Evolutionary conservation across 2,888 invertebrate genomes (phyloP), one percentile per base, ranked within the genome.

Genomic region (Macaria notata): DNA sequence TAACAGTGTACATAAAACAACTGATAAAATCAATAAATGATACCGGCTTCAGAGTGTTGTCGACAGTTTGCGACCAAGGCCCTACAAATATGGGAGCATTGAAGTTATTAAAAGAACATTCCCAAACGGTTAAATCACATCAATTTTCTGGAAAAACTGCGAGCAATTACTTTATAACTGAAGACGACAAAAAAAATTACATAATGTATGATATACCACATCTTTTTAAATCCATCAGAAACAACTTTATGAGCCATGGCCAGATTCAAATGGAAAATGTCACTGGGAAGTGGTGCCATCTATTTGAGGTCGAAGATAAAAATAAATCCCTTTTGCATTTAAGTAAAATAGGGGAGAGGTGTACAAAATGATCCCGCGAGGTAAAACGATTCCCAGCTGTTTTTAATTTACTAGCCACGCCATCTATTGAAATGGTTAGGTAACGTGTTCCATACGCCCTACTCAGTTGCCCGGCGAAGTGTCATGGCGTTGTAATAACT

Each of bases 241-340:
- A 54, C 9, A 54, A 49, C 44, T 66, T 65, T 31, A 8, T 29
- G 1, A 45, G 59, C 0, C 31, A 19, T 38, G 60, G 65, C 0
- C 5, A 19, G 46, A 61, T 64, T 5, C 19, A 30, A 30, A 50
- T 61, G 30, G 46, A 54, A 38, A 45, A 50, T 0, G 38, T 59
- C 52, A 45, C 56, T 29, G 62, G 49, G 3, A 58, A 65, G 30
- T 66, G 66, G 62, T 19, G 7, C 4, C 63, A 67, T 49, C 31
- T 65, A 9, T 0, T 49, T 7, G 54, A 68, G n/a, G 45, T 45
- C 4, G 63, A 56, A 31, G 54, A 59, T 44, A 49, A 49, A 48
- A 65, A 47, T 5, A 64, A 41, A 43, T 53, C 31, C 3, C 42
- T 49, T 3, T 7, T 65, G 19, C 44, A 64, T 30, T 54, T 68